Base-by-base conservation (phyloP, 2,888 invertebrate species). In the Sinodicranocentrus sp. region DNA sequence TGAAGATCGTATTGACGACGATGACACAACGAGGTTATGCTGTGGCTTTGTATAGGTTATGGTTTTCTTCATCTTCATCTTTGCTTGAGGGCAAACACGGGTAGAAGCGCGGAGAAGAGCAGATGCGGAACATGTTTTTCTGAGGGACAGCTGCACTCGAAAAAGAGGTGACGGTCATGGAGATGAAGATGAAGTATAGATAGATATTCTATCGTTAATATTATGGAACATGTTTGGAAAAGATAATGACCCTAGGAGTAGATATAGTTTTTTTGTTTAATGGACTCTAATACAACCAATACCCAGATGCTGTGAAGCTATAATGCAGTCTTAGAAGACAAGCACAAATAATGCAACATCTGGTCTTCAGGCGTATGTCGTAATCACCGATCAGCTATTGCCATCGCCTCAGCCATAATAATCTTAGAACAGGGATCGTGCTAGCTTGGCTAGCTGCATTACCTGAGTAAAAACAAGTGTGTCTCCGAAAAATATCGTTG, bases 11-110 rank as follows among this genome's bases (percentile, higher is more conserved):
- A 1, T 43, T 8, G 43, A 68, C 44, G 43, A 52, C 54, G 48
- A 54, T 70, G 70, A 70, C 70, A 70, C 26, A 28, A 61, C 73
- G 61, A 73, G 73, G 73, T 73, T 73, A 19, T 73, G 21, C 59
- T 57, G 72, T 72, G 72, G 57, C 43, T 39, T 3, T 33, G 33
- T 3, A 6, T 33, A 33, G 33, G 33, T 33, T 33, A 33, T 33
- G 52, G 77, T 67, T 54, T 67, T 44, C 39, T 28, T 21, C 39
- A 70, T 26, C 26, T 28, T 61, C 26, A 15, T 61, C 61, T 61
- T 57, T 76, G 59, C 77, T 79, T 15, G 44, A 19, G 79, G 79
- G 79, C 79, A 79, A 79, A 39, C 79, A 79, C 78, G 70, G 77
- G 77, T 77, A 68, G 57, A 65, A 68, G n/a, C n/a, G n/a, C n/a